phyloP scores from a whole-genome alignment of 1,140 invertebrate species.

The Elysia chlorotica region DNA sequence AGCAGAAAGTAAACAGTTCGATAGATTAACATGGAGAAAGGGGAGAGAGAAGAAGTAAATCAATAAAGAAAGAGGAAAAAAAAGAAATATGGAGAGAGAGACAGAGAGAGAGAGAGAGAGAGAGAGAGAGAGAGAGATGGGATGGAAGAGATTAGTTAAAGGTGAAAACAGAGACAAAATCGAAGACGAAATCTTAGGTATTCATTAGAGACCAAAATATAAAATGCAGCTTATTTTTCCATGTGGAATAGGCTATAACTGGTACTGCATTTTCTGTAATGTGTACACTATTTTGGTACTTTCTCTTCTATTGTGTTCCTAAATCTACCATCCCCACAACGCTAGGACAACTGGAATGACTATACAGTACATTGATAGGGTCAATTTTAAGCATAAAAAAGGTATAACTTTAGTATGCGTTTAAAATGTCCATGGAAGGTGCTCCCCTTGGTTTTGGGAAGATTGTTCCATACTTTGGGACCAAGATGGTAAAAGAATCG shows the following conservation, averaged over 20 bases:
- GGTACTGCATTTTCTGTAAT: not conserved
- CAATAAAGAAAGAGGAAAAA: not conserved
- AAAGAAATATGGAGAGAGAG: not conserved
- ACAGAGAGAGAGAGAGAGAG: not conserved
- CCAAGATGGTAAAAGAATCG: no score
- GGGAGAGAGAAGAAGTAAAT: not conserved
- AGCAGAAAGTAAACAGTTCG: not conserved
- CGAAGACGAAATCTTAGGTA: not conserved
- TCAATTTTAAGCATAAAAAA: no score
- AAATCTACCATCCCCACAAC: not conserved
- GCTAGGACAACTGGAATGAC: no score
- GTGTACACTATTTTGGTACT: no score
- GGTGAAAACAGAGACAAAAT: not conserved
- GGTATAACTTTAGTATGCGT: no score
- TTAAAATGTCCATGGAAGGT: no score
- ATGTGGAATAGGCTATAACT: not conserved
- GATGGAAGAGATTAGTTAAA: not conserved
- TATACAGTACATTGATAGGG: no score
- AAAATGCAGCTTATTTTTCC: not conserved
- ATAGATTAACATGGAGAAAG: not conserved
- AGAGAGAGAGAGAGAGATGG: conserved; percentile 10
- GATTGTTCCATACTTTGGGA: no score
- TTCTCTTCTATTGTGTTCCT: not conserved
- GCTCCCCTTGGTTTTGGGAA: no score
- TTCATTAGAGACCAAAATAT: not conserved